A percentile compares a stretch with the other conserved stretches of the same genome.
Evolutionary conservation across 1,140 invertebrate species (phyloP).

Genomic region (Scaptomyza pallida): DNA sequence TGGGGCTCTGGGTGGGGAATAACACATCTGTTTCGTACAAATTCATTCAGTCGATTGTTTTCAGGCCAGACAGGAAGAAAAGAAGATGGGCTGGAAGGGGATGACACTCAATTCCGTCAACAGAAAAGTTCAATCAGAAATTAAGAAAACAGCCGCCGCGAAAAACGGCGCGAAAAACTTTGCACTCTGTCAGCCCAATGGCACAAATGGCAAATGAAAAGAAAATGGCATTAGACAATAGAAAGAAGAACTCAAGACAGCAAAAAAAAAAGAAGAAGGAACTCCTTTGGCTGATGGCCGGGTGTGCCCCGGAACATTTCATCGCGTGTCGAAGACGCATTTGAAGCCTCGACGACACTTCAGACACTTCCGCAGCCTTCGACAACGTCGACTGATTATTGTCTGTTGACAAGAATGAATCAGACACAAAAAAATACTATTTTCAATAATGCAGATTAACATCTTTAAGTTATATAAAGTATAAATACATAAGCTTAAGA

Average conservation of each 20-base stretch:
- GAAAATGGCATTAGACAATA: slow-evolving; percentile 72
- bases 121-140: slow-evolving; percentile 83
- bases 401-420: background rate
- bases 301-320: slow-evolving; percentile 48
- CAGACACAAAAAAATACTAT: slow-evolving; percentile 14
- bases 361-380: slow-evolving; percentile 65
- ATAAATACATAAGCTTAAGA: background rate
- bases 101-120: slow-evolving; percentile 70
- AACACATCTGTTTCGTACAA: slow-evolving; percentile 76
- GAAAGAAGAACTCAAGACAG: slow-evolving; percentile 18
- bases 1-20: background rate
- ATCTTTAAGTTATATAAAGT: slow-evolving; percentile 22
- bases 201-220: slow-evolving; percentile 38
- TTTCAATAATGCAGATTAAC: slow-evolving; percentile 14
- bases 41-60: slow-evolving; percentile 70
- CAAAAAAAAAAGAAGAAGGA: slow-evolving; percentile 24
- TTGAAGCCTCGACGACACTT: slow-evolving; percentile 76
- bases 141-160: slow-evolving; percentile 78
- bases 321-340: slow-evolving; percentile 77
- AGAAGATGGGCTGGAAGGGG: background rate
- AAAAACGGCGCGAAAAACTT: slow-evolving; percentile 67
- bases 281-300: slow-evolving; percentile 8
- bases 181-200: slow-evolving; percentile 18
- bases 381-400: slow-evolving; percentile 3
- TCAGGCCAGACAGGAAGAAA: slow-evolving; percentile 49